A percentile compares a stretch with the other conserved stretches of the same genome.
phyloP scores from a whole-genome alignment of 1,140 invertebrate species.

The Pectinophora gossypiella region DNA sequence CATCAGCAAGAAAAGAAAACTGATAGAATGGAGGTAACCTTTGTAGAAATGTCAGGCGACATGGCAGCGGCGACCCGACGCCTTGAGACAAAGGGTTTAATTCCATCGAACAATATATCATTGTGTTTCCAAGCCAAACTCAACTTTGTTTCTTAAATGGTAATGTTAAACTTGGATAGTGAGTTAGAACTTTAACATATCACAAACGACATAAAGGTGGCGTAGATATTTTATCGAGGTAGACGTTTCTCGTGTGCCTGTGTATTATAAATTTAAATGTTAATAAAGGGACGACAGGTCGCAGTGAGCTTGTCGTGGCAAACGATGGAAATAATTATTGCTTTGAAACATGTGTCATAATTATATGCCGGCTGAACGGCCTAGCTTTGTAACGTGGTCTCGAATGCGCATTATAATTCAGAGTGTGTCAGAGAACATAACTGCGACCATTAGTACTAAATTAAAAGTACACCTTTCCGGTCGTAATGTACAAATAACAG shows the following conservation, averaged over 20 bases:
- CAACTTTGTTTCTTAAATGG: constrained; percentile 28
- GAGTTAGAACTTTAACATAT: constrained; percentile 31
- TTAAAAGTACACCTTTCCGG: neutral
- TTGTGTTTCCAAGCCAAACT: constrained; percentile 24
- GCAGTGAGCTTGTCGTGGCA: constrained; percentile 22
- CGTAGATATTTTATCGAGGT: constrained; percentile 34
- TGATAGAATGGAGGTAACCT: constrained; percentile 58
- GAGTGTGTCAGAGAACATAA: neutral
- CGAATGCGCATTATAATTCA: neutral
- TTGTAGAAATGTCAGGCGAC: constrained; percentile 68
- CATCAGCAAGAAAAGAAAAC: constrained; percentile 65
- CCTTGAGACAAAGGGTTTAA: constrained; percentile 69
- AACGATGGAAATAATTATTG: constrained; percentile 40
- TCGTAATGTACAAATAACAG: neutral
- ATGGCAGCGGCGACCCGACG: constrained; percentile 43
- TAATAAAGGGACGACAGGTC: constrained; percentile 43
- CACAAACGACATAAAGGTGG: constrained; percentile 33
- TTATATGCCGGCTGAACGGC: neutral
- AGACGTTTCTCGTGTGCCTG: constrained; percentile 38
- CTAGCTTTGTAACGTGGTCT: neutral
- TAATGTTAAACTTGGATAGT: constrained; percentile 19
- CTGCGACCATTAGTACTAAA: neutral
- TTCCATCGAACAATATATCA: constrained; percentile 32
- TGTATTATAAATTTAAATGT: constrained; percentile 46
- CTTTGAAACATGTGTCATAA: constrained; percentile 38